phyloP scores from a whole-genome alignment of 2,797 vertebrate species.

The Enteromius mattozi region DNA sequence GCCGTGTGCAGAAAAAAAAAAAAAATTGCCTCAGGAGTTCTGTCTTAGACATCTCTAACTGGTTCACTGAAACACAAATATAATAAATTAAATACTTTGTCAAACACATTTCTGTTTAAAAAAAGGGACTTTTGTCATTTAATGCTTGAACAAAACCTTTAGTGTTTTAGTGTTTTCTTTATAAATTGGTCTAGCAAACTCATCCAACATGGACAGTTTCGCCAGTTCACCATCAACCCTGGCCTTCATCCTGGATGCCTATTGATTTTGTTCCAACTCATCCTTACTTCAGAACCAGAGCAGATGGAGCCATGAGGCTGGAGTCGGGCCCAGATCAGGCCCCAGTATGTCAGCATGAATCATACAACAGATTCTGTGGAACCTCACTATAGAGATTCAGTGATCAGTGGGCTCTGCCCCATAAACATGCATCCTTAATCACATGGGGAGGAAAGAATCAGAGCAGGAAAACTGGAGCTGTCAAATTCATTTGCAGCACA shows the following conservation, averaged over 20 bases:
- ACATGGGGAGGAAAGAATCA: not conserved
- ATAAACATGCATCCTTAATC: conserved; percentile 37
- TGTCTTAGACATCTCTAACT: not conserved
- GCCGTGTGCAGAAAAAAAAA: not conserved
- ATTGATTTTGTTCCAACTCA: conserved; percentile 52
- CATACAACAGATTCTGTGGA: conserved; percentile 54
- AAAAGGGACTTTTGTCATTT: not conserved
- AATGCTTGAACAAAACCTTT: not conserved
- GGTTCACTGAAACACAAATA: not conserved
- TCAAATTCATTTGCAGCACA: conserved; percentile 3
- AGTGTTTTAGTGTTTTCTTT: not conserved
- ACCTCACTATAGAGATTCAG: conserved; percentile 46
- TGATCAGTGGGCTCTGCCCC: conserved; percentile 51
- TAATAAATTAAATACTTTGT: not conserved
- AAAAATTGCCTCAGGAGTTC: not conserved
- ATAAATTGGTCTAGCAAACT: not conserved
- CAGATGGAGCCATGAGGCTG: conserved; percentile 62
- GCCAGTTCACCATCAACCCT: conserved; percentile 43
- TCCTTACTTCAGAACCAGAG: conserved; percentile 57
- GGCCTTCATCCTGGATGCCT: conserved; percentile 47
- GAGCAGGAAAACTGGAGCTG: conserved; percentile 21
- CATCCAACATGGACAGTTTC: conserved; percentile 8
- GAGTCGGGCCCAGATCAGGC: conserved; percentile 56
- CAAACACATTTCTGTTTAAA: not conserved
- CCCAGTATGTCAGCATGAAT: conserved; percentile 64